A percentile compares a stretch with the other conserved stretches of the same genome.
Conservation (phyloP, 1,140 invertebrate species). For the Brachionus manjavacas region DNA sequence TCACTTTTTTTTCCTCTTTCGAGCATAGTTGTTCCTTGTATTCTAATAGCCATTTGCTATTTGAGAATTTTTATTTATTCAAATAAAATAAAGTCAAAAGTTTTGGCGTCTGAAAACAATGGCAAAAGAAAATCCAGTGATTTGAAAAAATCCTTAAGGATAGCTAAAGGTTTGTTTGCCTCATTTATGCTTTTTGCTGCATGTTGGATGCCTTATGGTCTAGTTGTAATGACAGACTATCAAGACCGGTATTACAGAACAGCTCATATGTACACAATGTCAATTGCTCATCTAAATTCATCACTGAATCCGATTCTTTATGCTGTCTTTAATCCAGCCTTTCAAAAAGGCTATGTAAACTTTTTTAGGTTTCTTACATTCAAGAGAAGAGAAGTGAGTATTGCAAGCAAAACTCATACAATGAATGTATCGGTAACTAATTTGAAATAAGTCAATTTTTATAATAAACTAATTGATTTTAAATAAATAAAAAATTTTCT, state of each 20-base stretch:
- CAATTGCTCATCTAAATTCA: conserved; percentile 47
- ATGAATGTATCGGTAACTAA: not conserved
- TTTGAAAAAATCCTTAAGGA: conserved; percentile 12
- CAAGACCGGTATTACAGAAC: not conserved
- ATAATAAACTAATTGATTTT: not conserved
- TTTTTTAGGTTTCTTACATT: not conserved
- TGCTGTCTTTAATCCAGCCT: conserved; percentile 45
- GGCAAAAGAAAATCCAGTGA: not conserved
- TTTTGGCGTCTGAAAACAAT: not conserved
- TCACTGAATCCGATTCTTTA: conserved; percentile 47
- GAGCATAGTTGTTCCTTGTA: conserved; percentile 31
- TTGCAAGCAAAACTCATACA: not conserved
- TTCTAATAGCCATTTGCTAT: not conserved
- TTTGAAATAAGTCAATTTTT: not conserved
- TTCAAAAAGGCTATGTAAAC: conserved; percentile 44
- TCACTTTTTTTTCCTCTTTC: conserved; percentile 45
- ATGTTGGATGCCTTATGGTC: conserved; percentile 39
- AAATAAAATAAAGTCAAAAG: not conserved
- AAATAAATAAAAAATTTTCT: too few relatives aligned
- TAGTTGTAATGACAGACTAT: conserved; percentile 40
- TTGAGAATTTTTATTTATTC: not conserved
- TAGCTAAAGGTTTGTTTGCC: conserved; percentile 32
- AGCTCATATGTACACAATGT: conserved; percentile 45
- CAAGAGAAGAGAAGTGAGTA: not conserved
- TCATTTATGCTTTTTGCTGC: conserved; percentile 24